Evolutionary conservation across 1,140 invertebrate genomes (phyloP).

Genomic region (Laodelphax striatellus): DNA sequence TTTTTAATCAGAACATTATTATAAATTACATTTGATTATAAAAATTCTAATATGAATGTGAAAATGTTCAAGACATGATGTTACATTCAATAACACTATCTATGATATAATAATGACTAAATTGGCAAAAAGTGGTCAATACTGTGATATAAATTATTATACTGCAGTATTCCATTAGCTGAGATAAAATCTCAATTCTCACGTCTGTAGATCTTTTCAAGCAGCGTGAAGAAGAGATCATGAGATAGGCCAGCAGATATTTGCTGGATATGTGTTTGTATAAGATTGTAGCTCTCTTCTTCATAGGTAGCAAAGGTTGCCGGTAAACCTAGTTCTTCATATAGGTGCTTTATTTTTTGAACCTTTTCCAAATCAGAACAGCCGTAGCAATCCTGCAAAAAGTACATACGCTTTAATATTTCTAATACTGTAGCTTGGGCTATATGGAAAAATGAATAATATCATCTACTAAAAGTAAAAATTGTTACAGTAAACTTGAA

Average conservation of each 20-base stretch:
- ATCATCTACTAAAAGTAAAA: constrained; percentile 9
- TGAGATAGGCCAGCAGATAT: constrained; percentile 71
- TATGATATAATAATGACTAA: no score
- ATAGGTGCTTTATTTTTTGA: constrained; percentile 61
- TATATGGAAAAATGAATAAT: no score
- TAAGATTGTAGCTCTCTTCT: constrained; percentile 71
- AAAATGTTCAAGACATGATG: no score
- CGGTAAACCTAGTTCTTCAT: constrained; percentile 64
- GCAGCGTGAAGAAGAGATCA: constrained; percentile 66
- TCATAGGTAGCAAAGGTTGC: constrained; percentile 73
- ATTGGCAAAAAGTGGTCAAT: no score
- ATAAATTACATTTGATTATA: no score
- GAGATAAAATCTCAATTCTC: background rate
- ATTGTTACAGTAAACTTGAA: no score
- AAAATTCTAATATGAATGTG: no score
- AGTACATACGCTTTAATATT: background rate
- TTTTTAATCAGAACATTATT: no score
- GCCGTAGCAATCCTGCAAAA: constrained; percentile 61
- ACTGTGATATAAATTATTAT: no score
- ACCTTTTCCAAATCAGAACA: constrained; percentile 52
- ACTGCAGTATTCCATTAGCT: no score
- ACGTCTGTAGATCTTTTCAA: constrained; percentile 61
- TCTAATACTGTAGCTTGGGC: no score
- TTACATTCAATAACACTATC: no score
- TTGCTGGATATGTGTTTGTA: constrained; percentile 74